phyloP scores from a whole-genome alignment of 2,888 invertebrate species.

The Euproctis similis region DNA sequence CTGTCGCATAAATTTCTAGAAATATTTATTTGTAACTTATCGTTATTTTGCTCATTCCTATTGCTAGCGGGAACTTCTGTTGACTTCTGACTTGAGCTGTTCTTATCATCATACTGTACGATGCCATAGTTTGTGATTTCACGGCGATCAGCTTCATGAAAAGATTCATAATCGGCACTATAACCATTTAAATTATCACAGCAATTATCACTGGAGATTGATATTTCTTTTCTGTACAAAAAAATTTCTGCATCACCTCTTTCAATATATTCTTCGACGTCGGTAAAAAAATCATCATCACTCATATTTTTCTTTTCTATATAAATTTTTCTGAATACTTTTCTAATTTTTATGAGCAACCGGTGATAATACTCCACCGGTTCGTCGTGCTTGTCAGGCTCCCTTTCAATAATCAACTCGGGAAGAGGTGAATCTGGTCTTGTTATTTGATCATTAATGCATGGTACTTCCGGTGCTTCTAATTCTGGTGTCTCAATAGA shows the following conservation, averaged over 20 bases:
- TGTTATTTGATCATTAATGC: not conserved
- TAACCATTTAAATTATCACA: conserved; percentile 8
- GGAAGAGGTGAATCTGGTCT: conserved; percentile 31
- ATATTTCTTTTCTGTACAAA: no score
- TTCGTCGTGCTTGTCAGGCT: conserved; percentile 29
- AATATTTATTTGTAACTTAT: not conserved
- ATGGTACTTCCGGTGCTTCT: not conserved
- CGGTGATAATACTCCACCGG: conserved; percentile 27
- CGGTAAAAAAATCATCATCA: conserved; percentile 4
- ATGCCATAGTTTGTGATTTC: no score
- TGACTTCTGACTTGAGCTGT: no score
- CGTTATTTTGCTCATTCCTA: not conserved
- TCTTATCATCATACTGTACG: no score
- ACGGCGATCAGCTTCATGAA: conserved; percentile 1
- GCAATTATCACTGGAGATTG: no score
- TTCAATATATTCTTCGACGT: no score
- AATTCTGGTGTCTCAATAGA: no score
- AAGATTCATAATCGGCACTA: conserved; percentile 11
- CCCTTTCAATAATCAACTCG: conserved; percentile 30
- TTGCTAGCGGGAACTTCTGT: no score
- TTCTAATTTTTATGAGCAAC: conserved; percentile 23
- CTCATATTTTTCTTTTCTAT: conserved; percentile 10
- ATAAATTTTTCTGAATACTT: conserved; percentile 27
- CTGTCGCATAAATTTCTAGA: not conserved
- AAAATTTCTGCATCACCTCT: no score